Base-by-base conservation (phyloP, 2,797 vertebrate species). In the Yasuhikotakia modesta region DNA sequence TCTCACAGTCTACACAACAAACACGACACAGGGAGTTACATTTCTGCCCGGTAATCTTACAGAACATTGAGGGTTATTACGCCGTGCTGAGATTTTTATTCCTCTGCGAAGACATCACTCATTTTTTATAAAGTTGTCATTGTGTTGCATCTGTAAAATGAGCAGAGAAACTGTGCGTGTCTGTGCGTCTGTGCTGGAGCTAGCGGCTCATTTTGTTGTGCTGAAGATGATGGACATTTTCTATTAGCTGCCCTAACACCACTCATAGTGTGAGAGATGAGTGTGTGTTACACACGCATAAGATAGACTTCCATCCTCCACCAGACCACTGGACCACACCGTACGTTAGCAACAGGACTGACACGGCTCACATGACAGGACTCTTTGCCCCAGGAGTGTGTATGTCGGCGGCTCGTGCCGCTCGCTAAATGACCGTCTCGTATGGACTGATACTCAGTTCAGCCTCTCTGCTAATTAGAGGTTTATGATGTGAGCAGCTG, bases 401-500 rank as follows among this genome's bases (percentile, higher is more conserved):
- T 82, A 73, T 14, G 43, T 32, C 24, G 0, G 27, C 19, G 30
- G 60, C 6, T 22, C 48, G 53, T 68, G 64, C 63, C 13, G 7
- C 35, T 66, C 58, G 45, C 63, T 58, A 46, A 46, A 58, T 48
- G 67, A 58, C 60, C 21, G 32, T 45, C 35, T 63, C 13, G 13
- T 50, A 14, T 6, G 61, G 86, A 84, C 84, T 52, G 78, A 35
- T 66, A 87, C 86, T 80, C 76, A 87, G 82, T 50, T 87, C 76
- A 83, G 77, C 88, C 83, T 79, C 86, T 83, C 85, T 82, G 87
- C 87, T 90, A 90, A 91, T 91, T 88, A 89, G 73, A 58, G 87
- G 81, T 84, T 81, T 87, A 89, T 91, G 88, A 92, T 88, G 85
- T 85, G 79, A 89, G 87, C 89, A 92, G 89, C 90, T 91, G 90